Conservation (phyloP, 2,888 invertebrate species). For the Papilio elwesi region DNA sequence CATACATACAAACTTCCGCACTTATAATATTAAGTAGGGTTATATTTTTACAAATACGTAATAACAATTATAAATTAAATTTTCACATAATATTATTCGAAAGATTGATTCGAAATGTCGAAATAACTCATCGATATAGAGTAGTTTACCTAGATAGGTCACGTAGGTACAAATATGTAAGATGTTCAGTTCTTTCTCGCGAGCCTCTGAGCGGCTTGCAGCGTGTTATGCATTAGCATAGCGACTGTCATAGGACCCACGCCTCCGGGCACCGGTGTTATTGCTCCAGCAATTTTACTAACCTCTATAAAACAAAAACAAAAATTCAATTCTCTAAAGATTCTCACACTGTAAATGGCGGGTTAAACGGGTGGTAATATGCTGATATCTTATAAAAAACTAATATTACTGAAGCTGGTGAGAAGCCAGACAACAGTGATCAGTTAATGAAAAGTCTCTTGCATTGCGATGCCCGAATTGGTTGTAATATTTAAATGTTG, state of each 20-base stretch:
- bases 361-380: too few relatives aligned
- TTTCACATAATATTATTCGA: constrained; percentile 22
- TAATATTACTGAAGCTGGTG: too few relatives aligned
- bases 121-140: constrained; percentile 2
- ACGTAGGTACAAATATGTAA: constrained; percentile 18
- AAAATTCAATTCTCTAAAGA: background rate
- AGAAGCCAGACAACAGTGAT: too few relatives aligned
- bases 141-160: constrained; percentile 25
- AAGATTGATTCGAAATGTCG: background rate
- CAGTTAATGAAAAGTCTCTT: too few relatives aligned
- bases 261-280: constrained; percentile 96
- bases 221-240: constrained; percentile 96
- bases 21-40: too few relatives aligned
- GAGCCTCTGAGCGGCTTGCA: constrained; percentile 87
- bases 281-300: constrained; percentile 90
- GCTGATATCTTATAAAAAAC: too few relatives aligned
- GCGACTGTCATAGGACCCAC: constrained; percentile 98
- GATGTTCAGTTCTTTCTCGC: constrained; percentile 42
- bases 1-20: too few relatives aligned
- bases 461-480: too few relatives aligned
- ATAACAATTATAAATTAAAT: constrained; percentile 1
- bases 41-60: background rate
- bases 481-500: too few relatives aligned
- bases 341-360: too few relatives aligned
- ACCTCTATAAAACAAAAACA: constrained; percentile 83